These are phyloP conservation scores for Erebia palarica DNA, from an alignment of 2,888 invertebrate genomes.

Conservation along the genomic window DNA sequence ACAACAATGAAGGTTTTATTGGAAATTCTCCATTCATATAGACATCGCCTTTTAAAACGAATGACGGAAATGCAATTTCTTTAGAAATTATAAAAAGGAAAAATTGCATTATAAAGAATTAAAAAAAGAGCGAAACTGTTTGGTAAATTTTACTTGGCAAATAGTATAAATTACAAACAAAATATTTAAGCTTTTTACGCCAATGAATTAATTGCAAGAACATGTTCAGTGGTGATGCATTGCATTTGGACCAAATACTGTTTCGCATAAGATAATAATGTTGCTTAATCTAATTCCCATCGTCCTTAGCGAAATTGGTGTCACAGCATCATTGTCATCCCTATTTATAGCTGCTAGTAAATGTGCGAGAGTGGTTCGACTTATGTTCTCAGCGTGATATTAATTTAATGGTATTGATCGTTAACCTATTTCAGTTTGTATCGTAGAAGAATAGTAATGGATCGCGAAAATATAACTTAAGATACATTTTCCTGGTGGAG, in stretches of 20 bases:
- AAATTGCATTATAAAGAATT: not conserved
- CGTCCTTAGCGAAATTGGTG: constrained; percentile 34
- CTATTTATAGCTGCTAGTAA: constrained; percentile 55
- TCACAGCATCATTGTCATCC: constrained; percentile 48
- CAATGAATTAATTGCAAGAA: no score
- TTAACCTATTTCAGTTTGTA: constrained; percentile 63
- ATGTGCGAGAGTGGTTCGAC: constrained; percentile 48
- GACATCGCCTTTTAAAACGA: not conserved
- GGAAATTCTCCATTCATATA: constrained; percentile 11
- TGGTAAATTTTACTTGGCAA: no score
- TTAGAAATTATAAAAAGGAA: not conserved
- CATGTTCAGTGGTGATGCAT: no score
- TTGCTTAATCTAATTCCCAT: constrained; percentile 32
- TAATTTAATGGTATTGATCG: constrained; percentile 67
- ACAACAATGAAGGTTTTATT: constrained; percentile 2
- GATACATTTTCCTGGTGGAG: not conserved
- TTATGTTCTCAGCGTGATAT: constrained; percentile 55
- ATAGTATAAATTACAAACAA: no score
- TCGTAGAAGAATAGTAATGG: constrained; percentile 24
- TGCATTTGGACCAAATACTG: no score
- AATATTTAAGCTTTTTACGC: no score
- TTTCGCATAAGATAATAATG: not conserved
- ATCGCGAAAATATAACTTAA: not conserved
- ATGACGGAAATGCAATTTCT: not conserved
- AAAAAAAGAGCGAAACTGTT: no score